Base-by-base conservation (phyloP, 92 coral and sea anemone genomes). In the Parazoanthus darwini region DNA sequence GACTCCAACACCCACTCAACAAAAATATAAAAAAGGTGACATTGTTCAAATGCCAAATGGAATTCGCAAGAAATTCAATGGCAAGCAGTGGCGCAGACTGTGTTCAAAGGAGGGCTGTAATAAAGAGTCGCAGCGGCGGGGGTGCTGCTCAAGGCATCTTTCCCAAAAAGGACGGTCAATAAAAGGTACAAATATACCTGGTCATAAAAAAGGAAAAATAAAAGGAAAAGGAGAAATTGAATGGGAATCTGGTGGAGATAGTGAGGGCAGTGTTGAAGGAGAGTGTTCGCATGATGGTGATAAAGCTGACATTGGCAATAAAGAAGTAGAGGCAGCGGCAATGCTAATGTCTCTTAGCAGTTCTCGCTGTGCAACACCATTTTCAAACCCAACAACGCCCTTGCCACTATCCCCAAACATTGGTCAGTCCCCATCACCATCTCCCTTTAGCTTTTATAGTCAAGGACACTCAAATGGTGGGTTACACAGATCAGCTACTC, bases 231-330 rank as follows among this genome's bases (percentile, higher is more conserved):
- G 98, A 0, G 96, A 96, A 81, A 91, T 97, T 25, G 98, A 96
- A 9, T 97, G 99, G 99, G 99, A 97, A 81, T 97, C 99, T 46
- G 99, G 98, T 29, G 95, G 94, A 36, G 99, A 97, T 67, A 97
- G 99, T 82, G 99, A 97, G 50, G 96, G 99, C 37, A 97, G 99
- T 82, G 98, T 97, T 43, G 98, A 97, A 51, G 96, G 97, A 5
- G 99, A 97, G 71, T 95, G 96, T 51, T 91, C 92, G 7, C 67
- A 33, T 5, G 51, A 51, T 7, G 79, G 88, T 63, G 82, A 86
- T 74, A 89, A 80, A 54, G 51, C 50, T 29, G 86, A 50, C 20
- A 68, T 88, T 50, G 77, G 84, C 48, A 87, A 70, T n/a, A 93
- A 94, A 88, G 99, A 97, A 82, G 93, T 94, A n/a, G 99, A 96